Evolutionary conservation across 2,113 vertebrate species (phyloP), one percentile per base, ranked within the genome.

Genomic region (Semicossyphus pulcher): DNA sequence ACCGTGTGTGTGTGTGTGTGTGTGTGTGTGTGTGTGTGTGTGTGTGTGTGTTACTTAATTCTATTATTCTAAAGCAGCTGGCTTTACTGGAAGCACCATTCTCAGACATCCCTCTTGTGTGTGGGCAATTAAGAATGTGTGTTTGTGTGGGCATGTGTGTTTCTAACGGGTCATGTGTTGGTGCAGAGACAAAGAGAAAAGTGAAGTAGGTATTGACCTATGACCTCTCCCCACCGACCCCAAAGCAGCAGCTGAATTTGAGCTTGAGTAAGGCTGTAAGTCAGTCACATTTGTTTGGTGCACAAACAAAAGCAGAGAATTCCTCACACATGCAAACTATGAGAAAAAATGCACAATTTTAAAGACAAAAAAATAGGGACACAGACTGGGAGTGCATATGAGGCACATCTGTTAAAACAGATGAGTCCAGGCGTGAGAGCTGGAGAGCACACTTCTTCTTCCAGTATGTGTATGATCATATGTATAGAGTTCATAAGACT

Each of bases 131-230:
- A 68, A 51, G 29, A 72, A 20, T 59, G 26, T 60, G 23, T 53
- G 7, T 26, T 11, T 37, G 4, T 37, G 1, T 2, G 44, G 23
- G 2, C 14, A 10, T 53, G n/a, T 75, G 44, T 52, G 20, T 64
- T 3, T 58, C 26, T 61, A 23, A 59, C 14, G 57, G 65, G 26
- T 58, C 21, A 41, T 29, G 72, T 36, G 59, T 37, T 36, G 59
- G 57, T 53, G 41, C 4, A 12, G 20, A 70, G 63, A 85, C 67
- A 78, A 87, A 76, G 70, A 48, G 12, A 72, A 75, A 73, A 42
- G 47, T 41, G 36, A 72, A 68, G 76, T 80, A 86, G 83, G 81
- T 89, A 85, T 15, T 85, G 85, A 86, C 71, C 78, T 80, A 29
- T 83, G 72, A 87, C 70, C 79, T 36, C n/a, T 75, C 20, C 56